Evolutionary conservation across 2,797 vertebrate genomes (phyloP).

Genomic region (Microchirus variegatus): DNA sequence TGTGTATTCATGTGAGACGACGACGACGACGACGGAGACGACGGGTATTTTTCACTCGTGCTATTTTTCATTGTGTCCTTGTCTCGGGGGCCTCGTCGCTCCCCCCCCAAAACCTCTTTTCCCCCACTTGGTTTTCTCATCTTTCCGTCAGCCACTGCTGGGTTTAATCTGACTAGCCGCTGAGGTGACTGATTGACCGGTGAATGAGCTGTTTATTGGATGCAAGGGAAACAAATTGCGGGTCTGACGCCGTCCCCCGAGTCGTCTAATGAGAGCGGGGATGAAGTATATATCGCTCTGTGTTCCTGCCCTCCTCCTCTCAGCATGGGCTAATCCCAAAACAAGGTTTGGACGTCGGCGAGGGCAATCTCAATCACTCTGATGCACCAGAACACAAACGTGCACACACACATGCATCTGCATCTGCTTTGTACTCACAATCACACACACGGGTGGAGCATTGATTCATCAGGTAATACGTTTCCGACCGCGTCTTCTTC

Average conservation of each 20-base stretch:
- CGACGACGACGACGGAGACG: slow-evolving; percentile 1
- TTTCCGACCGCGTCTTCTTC: not conserved
- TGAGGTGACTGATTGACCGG: slow-evolving; percentile 85
- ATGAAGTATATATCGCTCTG: slow-evolving; percentile 79
- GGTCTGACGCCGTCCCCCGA: slow-evolving; percentile 80
- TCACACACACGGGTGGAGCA: not conserved
- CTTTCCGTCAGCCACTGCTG: slow-evolving; percentile 71
- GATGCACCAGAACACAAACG: slow-evolving; percentile 41
- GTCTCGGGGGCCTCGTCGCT: too few species aligned
- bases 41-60: slow-evolving; percentile 24
- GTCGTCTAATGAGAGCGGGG: slow-evolving; percentile 82
- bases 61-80: slow-evolving; percentile 35
- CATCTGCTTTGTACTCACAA: slow-evolving; percentile 11
- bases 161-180: slow-evolving; percentile 81
- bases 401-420: slow-evolving; percentile 15
- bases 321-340: slow-evolving; percentile 76
- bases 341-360: slow-evolving; percentile 79
- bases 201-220: slow-evolving; percentile 88
- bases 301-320: slow-evolving; percentile 60
- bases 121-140: slow-evolving; percentile 53
- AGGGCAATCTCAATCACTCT: slow-evolving; percentile 75
- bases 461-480: slow-evolving; percentile 4
- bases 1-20: slow-evolving; percentile 29
- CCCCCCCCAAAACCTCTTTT: slow-evolving; percentile 20
- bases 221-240: slow-evolving; percentile 86